Base-by-base conservation (phyloP, 2,888 invertebrate genomes). In the Melinopterus prodromus region DNA sequence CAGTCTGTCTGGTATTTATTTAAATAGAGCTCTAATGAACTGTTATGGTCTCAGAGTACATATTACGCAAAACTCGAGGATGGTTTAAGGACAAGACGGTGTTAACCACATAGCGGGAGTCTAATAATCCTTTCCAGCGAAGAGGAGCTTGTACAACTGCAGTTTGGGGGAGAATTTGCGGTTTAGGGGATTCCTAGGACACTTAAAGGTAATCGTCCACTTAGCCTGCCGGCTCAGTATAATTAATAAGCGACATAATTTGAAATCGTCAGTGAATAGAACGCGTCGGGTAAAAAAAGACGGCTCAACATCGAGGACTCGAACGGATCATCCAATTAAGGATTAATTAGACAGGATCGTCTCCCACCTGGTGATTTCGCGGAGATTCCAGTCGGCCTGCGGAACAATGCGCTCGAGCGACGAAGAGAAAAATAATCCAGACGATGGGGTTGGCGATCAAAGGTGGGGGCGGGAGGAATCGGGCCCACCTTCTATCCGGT, bases 251-350 rank as follows among this genome's bases (percentile, higher is more conserved):
- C 53, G 53, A 12, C 53, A 53, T 53, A 53, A 53, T 53, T 53
- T 53, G 53, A 53, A 53, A 53, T 53, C 53, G 53, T 53, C 53
- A 1, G 9, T 53, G 53, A 53, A 26, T 26, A 26, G 26, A 26
- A 26, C 26, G 2, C 26, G 26, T 26, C 26, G 26, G 26, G 26
- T 26, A 26, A 26, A 26, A 53, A 53, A 53, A 12, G 53, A 53
- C 12, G 53, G 7, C 53, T 7, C 53, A 53, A 53, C 53, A 53
- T 53, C 53, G 53, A 53, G 26, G 26, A 26, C 26, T 26, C 26
- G 26, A 26, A 26, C n/a, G 16, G 26, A 74, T 74, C 74, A 37
- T 74, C 74, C 36, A 74, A 74, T 74, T 74, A 74, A 74, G 74
- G 74, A 74, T 74, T 74, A 74, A 74, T 74, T 74, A 74, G 74